Evolutionary conservation across 1,140 invertebrate genomes (phyloP).

Genomic region (Bradysia coprophila): DNA sequence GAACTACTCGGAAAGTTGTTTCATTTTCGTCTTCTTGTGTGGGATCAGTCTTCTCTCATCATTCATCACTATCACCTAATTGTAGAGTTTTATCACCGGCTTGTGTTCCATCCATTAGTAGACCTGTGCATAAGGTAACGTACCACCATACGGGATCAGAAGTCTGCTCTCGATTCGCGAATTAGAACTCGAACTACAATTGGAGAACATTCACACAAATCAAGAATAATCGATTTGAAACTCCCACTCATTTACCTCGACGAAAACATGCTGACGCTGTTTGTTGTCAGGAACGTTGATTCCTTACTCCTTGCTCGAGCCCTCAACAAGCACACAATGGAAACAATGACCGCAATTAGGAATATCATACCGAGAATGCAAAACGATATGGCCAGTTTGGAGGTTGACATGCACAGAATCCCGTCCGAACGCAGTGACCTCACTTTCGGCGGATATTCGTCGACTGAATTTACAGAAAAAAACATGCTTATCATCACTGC

Average conservation of each 20-base stretch:
- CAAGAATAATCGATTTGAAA: background rate
- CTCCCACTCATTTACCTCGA: constrained; percentile 10
- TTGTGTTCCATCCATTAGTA: too few species aligned
- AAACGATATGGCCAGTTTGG: constrained; percentile 49
- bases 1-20: too few species aligned
- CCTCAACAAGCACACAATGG: constrained; percentile 39
- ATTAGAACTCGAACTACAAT: constrained; percentile 3
- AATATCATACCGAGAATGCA: constrained; percentile 45
- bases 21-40: too few species aligned
- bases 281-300: constrained; percentile 5
- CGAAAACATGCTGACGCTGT: constrained; percentile 22
- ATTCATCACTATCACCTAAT: too few species aligned
- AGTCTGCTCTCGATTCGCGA: constrained; percentile 19
- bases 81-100: too few species aligned
- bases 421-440: constrained; percentile 13
- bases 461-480: constrained; percentile 8
- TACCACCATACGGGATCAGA: constrained; percentile 21
- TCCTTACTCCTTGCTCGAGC: constrained; percentile 20
- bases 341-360: constrained; percentile 40
- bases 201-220: background rate
- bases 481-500: background rate
- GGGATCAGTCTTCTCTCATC: too few species aligned
- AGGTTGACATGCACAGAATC: constrained; percentile 44
- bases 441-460: constrained; percentile 17
- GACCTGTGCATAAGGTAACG: constrained; percentile 20